Evolutionary conservation across 2,113 vertebrate species (phyloP), one percentile per base, ranked within the genome.

Genomic region (Prietella phreatophila): DNA sequence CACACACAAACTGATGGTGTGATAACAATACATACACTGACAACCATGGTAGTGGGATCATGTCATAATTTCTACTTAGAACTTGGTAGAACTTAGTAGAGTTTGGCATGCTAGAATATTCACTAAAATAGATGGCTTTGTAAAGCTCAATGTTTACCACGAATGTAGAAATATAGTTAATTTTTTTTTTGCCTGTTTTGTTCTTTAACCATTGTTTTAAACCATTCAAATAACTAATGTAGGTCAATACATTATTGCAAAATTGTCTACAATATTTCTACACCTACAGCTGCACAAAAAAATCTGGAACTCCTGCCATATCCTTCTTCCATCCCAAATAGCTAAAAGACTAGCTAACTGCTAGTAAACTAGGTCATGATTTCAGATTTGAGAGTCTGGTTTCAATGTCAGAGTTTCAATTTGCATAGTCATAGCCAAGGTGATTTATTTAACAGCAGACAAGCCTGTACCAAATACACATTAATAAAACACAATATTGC

Each of bases 1-100:
- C 90, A 90, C 88, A 87, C 69, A 82, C 71, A 85, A 87, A 30
- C 50, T 8, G 27, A 81, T 58, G 76, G 5, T 55, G 53, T 80
- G 78, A 56, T 33, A 80, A 53, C 47, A 55, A 33, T 56, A 11
- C 27, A n/a, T n/a, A 80, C 19, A 2, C 17, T n/a, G n/a, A 55
- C 17, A 27, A 8, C 39, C 9, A 25, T 22, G 14, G 39, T 27
- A 25, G 71, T 75, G 9, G 5, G 39, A 42, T 42, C 39, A 42
- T 42, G 39, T 42, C 39, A 42, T 42, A 42, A 42, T 42, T 42
- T 42, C 4, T 4, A 42, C 39, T 42, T 42, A 42, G 39, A 42
- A 42, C 39, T 42, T 42, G 39, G 39, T 42, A 42, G 39, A 42
- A 42, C 39, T 42, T 42, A 42, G 39, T 42, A 42, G 39, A 42